Base-by-base conservation (phyloP, 2,113 vertebrate species). In the Dolichotis patagonum region DNA sequence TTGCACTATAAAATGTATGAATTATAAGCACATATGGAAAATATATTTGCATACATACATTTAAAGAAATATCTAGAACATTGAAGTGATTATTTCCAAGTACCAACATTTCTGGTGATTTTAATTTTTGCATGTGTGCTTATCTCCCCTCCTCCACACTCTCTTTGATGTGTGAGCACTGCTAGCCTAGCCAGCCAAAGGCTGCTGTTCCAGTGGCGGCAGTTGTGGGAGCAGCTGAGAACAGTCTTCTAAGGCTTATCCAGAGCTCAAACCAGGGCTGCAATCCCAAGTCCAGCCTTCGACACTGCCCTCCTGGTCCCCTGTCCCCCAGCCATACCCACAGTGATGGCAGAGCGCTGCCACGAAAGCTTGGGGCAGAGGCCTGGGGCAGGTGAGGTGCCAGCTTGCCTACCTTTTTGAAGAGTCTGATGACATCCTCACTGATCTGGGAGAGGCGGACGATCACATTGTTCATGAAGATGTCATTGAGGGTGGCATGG, bases 401-500 rank as follows among this genome's bases (percentile, higher is more conserved):
- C 67, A 11, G 13, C 5, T 20, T 58, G 32, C 97, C 93, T 92
- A 99, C 99, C 99, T 99, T 99, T 98, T 99, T 99, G 96, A 99
- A 99, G 97, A 99, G 99, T 97, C 99, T 98, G 98, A 99, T 99
- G 98, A 99, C 99, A 98, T 99, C 99, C 97, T 99, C 99, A 0
- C 99, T 99, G 98, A 99, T 99, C 96, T 99, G 99, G 0, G 99
- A 99, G 95, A 99, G 99, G 12, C 99, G 99, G 28, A 99, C 99
- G 10, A 99, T 99, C 98, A 99, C 99, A 54, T 99, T 99, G 99
- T 99, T 99, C 98, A 99, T 99, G 98, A 99, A 99, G 98, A 99
- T 99, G 98, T 99, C 99, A 0, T 99, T 99, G 88, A 99, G 99
- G 6, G 99, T 99, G 97, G 99, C 99, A 0, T 99, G 99, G 98